These are phyloP conservation scores for Crotalus horridus DNA, from an alignment of 2,113 vertebrate species.

Conservation along the genomic window DNA sequence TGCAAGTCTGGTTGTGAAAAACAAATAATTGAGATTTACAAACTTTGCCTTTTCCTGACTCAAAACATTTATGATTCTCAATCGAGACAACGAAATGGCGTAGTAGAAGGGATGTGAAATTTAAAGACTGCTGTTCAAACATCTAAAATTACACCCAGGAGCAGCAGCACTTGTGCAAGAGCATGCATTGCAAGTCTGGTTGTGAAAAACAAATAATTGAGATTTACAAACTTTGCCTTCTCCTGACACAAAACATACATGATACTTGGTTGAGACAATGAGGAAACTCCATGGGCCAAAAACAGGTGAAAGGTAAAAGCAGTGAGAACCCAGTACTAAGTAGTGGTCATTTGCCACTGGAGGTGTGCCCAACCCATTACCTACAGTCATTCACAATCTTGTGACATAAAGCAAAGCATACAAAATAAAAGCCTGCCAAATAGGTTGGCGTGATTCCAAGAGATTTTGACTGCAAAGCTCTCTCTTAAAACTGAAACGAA, in stretches of 20 bases:
- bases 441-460: slow-evolving; percentile 27
- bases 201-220: neutral
- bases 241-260: neutral
- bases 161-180: neutral
- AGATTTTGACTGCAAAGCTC: slow-evolving; percentile 36
- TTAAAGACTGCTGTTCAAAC: neutral
- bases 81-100: slow-evolving; percentile 29
- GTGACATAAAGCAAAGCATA: slow-evolving; percentile 51
- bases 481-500: slow-evolving; percentile 22
- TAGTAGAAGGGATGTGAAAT: neutral
- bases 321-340: slow-evolving; percentile 24
- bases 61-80: slow-evolving; percentile 37
- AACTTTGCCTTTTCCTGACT: neutral
- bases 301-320: slow-evolving; percentile 63
- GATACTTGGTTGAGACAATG: slow-evolving; percentile 54
- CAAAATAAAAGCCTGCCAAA: slow-evolving; percentile 30
- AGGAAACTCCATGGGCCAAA: slow-evolving; percentile 47
- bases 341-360: slow-evolving; percentile 46
- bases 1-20: neutral
- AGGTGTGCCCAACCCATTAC: slow-evolving; percentile 49
- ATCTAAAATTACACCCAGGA: neutral
- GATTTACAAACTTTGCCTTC: slow-evolving; percentile 18
- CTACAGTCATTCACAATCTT: slow-evolving; percentile 38
- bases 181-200: neutral
- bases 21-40: slow-evolving; percentile 20